A percentile compares a stretch with the other conserved stretches of the same genome.
These are phyloP conservation scores for Chrysotoxum bicinctum DNA, from an alignment of 2,888 invertebrate species.

Conservation along the genomic window DNA sequence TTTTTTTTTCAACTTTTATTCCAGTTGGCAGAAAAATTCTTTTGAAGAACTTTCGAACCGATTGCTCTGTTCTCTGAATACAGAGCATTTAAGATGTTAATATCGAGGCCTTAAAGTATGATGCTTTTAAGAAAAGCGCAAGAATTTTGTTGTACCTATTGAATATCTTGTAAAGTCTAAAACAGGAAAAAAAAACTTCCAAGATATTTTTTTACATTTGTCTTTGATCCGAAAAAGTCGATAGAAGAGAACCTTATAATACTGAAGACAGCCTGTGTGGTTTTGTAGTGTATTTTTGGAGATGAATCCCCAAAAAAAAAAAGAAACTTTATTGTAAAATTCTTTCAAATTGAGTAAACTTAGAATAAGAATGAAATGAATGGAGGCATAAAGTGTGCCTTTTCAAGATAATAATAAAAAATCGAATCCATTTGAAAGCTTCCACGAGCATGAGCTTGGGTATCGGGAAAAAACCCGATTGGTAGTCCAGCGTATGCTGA, in stretches of 20 bases:
- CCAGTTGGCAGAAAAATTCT: neutral
- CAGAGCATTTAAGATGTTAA: neutral
- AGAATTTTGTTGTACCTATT: neutral
- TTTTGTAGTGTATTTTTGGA: neutral
- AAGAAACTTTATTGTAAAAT: neutral
- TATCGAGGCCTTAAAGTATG: neutral
- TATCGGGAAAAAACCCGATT: neutral
- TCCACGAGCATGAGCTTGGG: neutral
- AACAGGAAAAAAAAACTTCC: neutral
- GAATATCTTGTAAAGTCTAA: neutral
- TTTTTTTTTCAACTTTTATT: too few species aligned
- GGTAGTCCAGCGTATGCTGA: conserved; percentile 23
- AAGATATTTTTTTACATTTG: neutral
- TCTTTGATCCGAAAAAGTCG: neutral
- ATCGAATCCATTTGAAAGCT: neutral
- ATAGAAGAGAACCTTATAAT: neutral
- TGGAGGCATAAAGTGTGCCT: neutral
- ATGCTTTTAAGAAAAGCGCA: neutral
- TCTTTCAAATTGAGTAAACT: neutral
- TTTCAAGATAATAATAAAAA: conserved; percentile 27
- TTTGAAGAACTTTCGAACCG: neutral
- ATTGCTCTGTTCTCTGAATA: neutral
- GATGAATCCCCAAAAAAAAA: neutral
- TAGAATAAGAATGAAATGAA: neutral
- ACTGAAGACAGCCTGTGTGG: too few species aligned